Percentiles rank a stretch among this genome's conserved stretches.
These are phyloP conservation scores for Macroramphosus scolopax DNA, from an alignment of 2,797 vertebrate species.

Conservation along the genomic window DNA sequence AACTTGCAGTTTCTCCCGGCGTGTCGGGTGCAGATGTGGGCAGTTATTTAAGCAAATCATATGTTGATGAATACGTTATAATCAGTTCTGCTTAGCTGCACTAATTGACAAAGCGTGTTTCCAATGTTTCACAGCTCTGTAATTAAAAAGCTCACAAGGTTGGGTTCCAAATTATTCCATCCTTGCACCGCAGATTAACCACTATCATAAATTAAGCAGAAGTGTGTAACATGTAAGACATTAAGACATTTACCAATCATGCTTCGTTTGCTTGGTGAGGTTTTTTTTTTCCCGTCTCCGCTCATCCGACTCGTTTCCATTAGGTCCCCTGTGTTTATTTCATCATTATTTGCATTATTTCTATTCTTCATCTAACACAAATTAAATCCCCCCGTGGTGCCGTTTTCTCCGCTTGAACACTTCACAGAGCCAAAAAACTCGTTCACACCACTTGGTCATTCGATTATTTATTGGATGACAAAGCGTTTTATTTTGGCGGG, in stretches of 20 bases:
- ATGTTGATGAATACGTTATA: constrained; percentile 55
- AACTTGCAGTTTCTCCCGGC: constrained; percentile 3
- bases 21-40: neutral
- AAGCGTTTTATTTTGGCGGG: constrained; percentile 1
- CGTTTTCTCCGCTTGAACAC: constrained; percentile 15
- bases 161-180: constrained; percentile 38
- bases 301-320: constrained; percentile 1
- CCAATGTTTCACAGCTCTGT: constrained; percentile 32
- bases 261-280: constrained; percentile 38
- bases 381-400: constrained; percentile 14
- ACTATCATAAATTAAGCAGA: constrained; percentile 34
- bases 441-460: constrained; percentile 7
- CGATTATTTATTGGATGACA: constrained; percentile 34
- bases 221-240: constrained; percentile 18
- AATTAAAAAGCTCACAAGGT: constrained; percentile 39
- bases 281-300: constrained; percentile 11
- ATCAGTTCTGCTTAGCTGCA: constrained; percentile 57
- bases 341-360: constrained; percentile 50
- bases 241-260: constrained; percentile 16
- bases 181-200: constrained; percentile 35
- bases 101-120: constrained; percentile 57
- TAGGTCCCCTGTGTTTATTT: constrained; percentile 10
- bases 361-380: constrained; percentile 8
- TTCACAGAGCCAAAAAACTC: constrained; percentile 18
- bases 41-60: constrained; percentile 42